Evolutionary conservation across 1,140 invertebrate species (phyloP).

Genomic region (Pseudomyrmex sp.): DNA sequence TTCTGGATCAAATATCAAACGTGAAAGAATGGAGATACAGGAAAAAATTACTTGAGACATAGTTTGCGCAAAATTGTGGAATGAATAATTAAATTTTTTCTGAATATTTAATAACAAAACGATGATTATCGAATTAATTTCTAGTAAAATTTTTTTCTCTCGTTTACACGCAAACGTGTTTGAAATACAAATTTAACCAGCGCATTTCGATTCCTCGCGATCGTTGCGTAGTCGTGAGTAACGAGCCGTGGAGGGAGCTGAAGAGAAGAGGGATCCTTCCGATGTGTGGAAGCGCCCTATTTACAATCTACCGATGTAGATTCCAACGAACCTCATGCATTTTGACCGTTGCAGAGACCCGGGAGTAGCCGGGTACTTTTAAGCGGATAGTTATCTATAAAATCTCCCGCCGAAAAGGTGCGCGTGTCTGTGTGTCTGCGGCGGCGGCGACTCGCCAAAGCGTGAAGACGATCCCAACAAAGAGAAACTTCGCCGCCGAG

Average conservation of each 20-base stretch:
- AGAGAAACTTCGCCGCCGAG: background rate
- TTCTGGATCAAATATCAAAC: background rate
- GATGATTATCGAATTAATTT: background rate
- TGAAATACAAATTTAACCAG: slow-evolving; percentile 51
- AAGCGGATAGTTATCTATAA: slow-evolving; percentile 57
- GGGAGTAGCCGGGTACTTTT: slow-evolving; percentile 42
- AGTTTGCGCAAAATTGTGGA: background rate
- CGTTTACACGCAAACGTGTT: slow-evolving; percentile 10
- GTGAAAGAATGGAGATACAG: background rate
- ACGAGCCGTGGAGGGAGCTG: slow-evolving; percentile 62
- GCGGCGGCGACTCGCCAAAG: slow-evolving; percentile 17
- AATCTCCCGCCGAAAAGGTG: slow-evolving; percentile 72
- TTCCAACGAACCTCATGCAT: slow-evolving; percentile 71
- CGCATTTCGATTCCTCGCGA: slow-evolving; percentile 61
- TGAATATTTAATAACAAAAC: slow-evolving; percentile 1
- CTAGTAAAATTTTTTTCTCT: background rate
- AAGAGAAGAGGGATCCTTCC: slow-evolving; percentile 29
- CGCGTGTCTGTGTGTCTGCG: background rate
- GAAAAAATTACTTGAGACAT: background rate
- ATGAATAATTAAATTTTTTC: background rate
- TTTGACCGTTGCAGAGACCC: slow-evolving; percentile 67
- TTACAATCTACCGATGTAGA: slow-evolving; percentile 58
- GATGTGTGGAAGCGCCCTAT: slow-evolving; percentile 46
- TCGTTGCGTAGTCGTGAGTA: slow-evolving; percentile 60
- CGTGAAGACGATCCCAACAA: slow-evolving; percentile 55